Evolutionary conservation across 2,797 vertebrate species (phyloP).

Genomic region (Myripristis murdjan): DNA sequence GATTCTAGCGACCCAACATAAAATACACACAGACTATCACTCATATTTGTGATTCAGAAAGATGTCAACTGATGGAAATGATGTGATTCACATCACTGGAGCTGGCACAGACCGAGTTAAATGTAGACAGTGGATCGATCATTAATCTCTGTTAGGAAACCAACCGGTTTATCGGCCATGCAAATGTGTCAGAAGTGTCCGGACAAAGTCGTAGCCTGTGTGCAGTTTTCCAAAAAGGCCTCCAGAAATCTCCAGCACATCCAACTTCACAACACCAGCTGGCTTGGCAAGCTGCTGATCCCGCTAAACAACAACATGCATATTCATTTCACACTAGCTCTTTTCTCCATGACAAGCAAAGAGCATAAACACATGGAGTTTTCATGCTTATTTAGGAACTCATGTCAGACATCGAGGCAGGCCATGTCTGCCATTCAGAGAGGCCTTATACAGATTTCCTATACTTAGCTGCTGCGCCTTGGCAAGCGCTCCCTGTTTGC

Average conservation of each 20-base stretch:
- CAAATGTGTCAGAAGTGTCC: too few species aligned
- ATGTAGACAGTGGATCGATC: not conserved
- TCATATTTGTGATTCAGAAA: conserved; percentile 6
- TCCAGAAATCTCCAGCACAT: conserved; percentile 27
- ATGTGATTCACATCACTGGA: not conserved
- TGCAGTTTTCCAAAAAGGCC: conserved; percentile 33
- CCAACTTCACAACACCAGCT: conserved; percentile 69
- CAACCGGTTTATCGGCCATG: conserved; percentile 1
- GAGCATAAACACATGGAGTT: conserved; percentile 50
- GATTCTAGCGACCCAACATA: conserved; percentile 4
- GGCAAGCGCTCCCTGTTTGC: conserved; percentile 10
- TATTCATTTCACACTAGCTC: conserved; percentile 61
- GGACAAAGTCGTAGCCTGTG: too few species aligned
- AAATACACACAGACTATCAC: conserved; percentile 1
- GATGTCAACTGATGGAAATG: conserved; percentile 6
- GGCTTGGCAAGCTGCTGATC: conserved; percentile 64
- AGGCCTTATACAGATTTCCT: conserved; percentile 2
- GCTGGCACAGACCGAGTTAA: not conserved
- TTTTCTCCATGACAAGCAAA: conserved; percentile 42
- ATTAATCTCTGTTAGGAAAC: conserved; percentile 7
- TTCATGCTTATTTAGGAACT: conserved; percentile 22
- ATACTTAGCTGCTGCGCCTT: conserved; percentile 3
- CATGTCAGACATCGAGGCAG: not conserved
- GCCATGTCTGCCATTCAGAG: not conserved
- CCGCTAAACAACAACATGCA: conserved; percentile 58